Conservation (phyloP, 2,113 vertebrate species). For the Aix galericulata region DNA sequence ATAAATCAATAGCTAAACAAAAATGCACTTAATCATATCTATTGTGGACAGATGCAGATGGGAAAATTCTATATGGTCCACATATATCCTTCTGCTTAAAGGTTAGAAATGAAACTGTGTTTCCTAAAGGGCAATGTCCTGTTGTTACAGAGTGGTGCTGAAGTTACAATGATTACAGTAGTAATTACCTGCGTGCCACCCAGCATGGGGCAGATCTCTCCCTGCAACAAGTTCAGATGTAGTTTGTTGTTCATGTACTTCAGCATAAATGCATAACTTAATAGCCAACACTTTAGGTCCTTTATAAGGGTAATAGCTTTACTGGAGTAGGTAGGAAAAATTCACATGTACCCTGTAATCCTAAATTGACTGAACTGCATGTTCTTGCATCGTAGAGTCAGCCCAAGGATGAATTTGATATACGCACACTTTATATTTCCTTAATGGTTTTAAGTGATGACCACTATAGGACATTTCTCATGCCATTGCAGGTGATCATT, state of each 20-base stretch:
- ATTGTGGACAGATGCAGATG: conserved; percentile 12
- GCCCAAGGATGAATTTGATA: conserved; percentile 1
- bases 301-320: neutral
- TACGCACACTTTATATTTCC: neutral
- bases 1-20: conserved; percentile 58
- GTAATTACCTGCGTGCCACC: neutral
- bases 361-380: neutral
- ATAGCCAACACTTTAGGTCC: neutral
- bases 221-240: neutral
- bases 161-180: neutral
- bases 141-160: neutral
- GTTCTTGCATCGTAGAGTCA: neutral
- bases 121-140: neutral
- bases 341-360: neutral
- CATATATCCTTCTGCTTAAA: neutral
- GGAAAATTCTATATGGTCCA: neutral
- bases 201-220: neutral
- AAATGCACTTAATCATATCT: conserved; percentile 59
- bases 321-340: neutral
- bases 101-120: neutral
- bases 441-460: neutral
- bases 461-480: neutral
- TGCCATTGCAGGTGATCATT: neutral
- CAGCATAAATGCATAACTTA: neutral
- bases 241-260: neutral